These are phyloP conservation scores for Galerucella pusilla DNA, from an alignment of 2,888 invertebrate genomes.

Conservation along the genomic window DNA sequence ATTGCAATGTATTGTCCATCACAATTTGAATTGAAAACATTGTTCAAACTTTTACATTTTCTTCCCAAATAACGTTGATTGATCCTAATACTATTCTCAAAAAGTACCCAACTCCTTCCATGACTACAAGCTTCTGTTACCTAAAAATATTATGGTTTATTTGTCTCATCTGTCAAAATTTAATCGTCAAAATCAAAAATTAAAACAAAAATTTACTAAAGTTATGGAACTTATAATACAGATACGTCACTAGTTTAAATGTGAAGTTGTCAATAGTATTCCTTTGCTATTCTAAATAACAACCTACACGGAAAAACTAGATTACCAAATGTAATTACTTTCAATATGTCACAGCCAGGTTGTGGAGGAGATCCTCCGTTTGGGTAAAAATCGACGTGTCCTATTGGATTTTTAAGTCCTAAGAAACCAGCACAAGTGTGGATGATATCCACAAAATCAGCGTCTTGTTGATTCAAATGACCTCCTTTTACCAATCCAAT, in stretches of 20 bases:
- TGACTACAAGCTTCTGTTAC: conserved; percentile 77
- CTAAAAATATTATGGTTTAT: conserved; percentile 38
- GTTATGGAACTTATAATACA: no score
- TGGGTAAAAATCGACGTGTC: conserved; percentile 81
- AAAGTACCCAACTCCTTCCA: conserved; percentile 72
- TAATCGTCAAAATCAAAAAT: no score
- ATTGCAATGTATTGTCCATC: conserved; percentile 47
- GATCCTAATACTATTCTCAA: conserved; percentile 73
- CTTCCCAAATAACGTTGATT: conserved; percentile 68
- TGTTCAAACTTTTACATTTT: conserved; percentile 69
- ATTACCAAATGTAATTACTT: conserved; percentile 33
- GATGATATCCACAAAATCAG: conserved; percentile 80
- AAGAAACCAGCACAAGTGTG: conserved; percentile 77
- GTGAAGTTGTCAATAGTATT: no score
- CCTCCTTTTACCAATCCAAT: conserved; percentile 62
- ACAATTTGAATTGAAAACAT: conserved; percentile 60
- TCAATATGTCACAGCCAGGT: conserved; percentile 71
- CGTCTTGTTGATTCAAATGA: conserved; percentile 73
- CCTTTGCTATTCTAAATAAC: no score
- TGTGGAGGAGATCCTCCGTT: conserved; percentile 76
- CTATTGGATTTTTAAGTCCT: conserved; percentile 72
- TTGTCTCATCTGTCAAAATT: background rate
- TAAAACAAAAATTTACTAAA: no score
- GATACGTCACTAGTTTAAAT: no score
- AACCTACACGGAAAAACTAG: no score